Conservation (phyloP, 2,797 vertebrate genomes). For the Poliocrania exsul region DNA sequence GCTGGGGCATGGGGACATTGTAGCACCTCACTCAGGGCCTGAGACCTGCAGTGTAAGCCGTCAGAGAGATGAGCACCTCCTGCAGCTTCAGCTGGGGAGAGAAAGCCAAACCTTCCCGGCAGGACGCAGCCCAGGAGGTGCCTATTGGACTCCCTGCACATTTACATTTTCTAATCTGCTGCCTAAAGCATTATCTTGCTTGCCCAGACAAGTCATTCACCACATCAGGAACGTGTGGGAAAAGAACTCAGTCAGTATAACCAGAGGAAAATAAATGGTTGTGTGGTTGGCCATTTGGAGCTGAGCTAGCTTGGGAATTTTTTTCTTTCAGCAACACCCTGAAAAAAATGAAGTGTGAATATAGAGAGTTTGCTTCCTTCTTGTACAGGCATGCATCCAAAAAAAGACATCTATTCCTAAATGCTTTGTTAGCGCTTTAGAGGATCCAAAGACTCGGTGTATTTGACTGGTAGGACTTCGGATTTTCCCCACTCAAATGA, state of each 20-base stretch:
- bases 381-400: not conserved
- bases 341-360: constrained; percentile 29
- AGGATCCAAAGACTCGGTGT: constrained; percentile 14
- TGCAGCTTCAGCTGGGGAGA: not conserved
- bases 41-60: not conserved
- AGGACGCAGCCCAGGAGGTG: not conserved
- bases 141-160: constrained; percentile 33
- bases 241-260: constrained; percentile 44
- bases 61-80: not conserved
- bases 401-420: constrained; percentile 20
- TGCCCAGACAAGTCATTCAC: constrained; percentile 71
- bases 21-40: not conserved
- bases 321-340: constrained; percentile 21
- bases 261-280: constrained; percentile 19
- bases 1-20: not conserved
- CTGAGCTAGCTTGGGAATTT: constrained; percentile 40
- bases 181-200: constrained; percentile 62
- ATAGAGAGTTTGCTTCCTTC: constrained; percentile 27
- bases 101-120: not conserved
- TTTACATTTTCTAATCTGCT: constrained; percentile 71
- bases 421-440: constrained; percentile 4
- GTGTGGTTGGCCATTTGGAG: constrained; percentile 49
- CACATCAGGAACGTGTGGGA: constrained; percentile 68
- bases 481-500: not conserved
- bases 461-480: constrained; percentile 16